Evolutionary conservation across 2,113 vertebrate species (phyloP).

Genomic region (Crypturellus undulatus): DNA sequence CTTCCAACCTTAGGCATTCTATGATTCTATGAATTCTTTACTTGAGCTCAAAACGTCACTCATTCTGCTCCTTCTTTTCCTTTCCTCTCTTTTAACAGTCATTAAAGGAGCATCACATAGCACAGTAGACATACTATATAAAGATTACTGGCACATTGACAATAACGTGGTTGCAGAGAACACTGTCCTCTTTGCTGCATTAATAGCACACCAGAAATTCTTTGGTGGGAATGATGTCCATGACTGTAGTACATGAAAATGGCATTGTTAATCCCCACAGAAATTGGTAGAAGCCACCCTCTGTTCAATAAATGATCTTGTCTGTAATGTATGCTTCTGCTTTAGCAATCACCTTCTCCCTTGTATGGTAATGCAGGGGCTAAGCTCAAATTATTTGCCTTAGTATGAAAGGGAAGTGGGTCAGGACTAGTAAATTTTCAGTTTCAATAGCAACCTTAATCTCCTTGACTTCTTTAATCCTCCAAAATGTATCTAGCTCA

Average conservation of each 20-base stretch:
- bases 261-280: fast-evolving
- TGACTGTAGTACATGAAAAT: background rate
- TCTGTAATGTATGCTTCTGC: background rate
- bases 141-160: background rate
- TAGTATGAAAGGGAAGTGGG: background rate
- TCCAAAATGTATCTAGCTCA: background rate
- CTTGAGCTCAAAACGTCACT: background rate
- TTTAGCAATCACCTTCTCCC: background rate
- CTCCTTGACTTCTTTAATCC: background rate
- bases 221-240: background rate
- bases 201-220: background rate
- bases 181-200: background rate
- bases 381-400: background rate
- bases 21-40: background rate
- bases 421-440: background rate
- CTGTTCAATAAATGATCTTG: fast-evolving
- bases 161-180: background rate
- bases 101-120: background rate
- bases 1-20: too few species aligned
- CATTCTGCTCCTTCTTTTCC: background rate
- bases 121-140: background rate
- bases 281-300: background rate
- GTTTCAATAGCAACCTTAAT: background rate
- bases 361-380: background rate
- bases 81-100: background rate